Conservation (phyloP, 1,140 invertebrate genomes). For the Zaprionus lachaisei region DNA sequence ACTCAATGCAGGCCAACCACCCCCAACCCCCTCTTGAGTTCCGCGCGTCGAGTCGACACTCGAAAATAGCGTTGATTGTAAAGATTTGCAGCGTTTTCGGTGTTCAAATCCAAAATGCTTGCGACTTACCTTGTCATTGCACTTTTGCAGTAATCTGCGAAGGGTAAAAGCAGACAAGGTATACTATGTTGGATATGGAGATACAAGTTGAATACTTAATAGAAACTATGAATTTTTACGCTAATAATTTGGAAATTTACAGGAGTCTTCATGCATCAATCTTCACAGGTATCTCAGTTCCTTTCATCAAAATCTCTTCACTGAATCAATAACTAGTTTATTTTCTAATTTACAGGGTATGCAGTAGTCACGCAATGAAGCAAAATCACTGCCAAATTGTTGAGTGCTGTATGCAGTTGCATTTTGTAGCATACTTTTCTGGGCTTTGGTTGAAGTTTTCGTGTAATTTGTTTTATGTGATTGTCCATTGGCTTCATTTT, state of each 20-base stretch:
- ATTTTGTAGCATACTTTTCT: constrained; percentile 75
- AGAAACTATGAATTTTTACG: background rate
- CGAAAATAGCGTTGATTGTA: constrained; percentile 67
- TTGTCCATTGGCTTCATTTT: constrained; percentile 79
- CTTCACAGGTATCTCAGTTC: background rate
- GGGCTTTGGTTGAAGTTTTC: constrained; percentile 73
- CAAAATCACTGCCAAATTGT: background rate
- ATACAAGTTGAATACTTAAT: background rate
- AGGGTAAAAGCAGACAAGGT: background rate
- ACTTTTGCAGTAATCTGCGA: constrained; percentile 4
- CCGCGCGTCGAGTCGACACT: constrained; percentile 8
- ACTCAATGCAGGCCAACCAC: background rate
- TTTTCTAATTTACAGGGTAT: background rate
- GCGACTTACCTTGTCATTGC: constrained; percentile 71
- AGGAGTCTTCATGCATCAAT: background rate
- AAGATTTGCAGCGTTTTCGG: constrained; percentile 62
- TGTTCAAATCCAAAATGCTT: constrained; percentile 41
- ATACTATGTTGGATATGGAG: background rate
- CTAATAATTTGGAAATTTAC: no score
- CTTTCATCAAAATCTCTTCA: background rate
- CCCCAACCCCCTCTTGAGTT: background rate
- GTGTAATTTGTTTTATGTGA: constrained; percentile 82
- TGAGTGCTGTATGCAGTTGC: constrained; percentile 56
- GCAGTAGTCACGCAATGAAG: background rate
- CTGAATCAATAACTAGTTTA: background rate